A percentile compares a stretch with the other conserved stretches of the same genome.
Conservation (phyloP, 2,888 invertebrate genomes). For the Melieria omissa region DNA sequence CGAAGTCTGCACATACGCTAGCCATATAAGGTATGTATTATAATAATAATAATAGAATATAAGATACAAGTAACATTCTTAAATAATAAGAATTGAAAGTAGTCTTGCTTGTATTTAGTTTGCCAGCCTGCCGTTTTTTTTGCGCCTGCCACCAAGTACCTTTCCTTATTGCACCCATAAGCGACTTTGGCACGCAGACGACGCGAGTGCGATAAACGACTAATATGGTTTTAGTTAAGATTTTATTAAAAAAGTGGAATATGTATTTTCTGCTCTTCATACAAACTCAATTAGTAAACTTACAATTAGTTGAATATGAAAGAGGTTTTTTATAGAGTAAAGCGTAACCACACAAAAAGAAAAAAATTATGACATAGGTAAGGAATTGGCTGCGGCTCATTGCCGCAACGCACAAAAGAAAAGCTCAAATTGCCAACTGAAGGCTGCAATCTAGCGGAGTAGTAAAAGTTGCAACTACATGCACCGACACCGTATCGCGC, state of each 20-base stretch:
- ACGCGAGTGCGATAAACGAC: no score
- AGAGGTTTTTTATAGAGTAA: no score
- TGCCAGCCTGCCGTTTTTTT: constrained; percentile 3
- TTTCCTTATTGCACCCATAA: no score
- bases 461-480: background rate
- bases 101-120: background rate
- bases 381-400: background rate
- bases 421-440: background rate
- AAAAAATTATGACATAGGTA: background rate
- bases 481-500: background rate
- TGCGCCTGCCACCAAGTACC: no score
- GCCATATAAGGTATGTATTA: constrained; percentile 1
- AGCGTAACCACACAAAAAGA: background rate
- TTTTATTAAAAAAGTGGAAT: background rate
- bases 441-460: background rate
- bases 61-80: constrained; percentile 20
- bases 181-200: no score
- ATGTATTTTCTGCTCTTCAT: background rate
- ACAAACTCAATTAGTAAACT: constrained; percentile 1
- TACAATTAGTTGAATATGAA: background rate
- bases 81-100: constrained; percentile 2
- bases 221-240: no score
- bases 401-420: background rate
- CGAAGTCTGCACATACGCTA: no score
- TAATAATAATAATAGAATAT: constrained; percentile 14